Evolutionary conservation across 2,888 invertebrate species (phyloP).

Genomic region (Tenthredo amoena): DNA sequence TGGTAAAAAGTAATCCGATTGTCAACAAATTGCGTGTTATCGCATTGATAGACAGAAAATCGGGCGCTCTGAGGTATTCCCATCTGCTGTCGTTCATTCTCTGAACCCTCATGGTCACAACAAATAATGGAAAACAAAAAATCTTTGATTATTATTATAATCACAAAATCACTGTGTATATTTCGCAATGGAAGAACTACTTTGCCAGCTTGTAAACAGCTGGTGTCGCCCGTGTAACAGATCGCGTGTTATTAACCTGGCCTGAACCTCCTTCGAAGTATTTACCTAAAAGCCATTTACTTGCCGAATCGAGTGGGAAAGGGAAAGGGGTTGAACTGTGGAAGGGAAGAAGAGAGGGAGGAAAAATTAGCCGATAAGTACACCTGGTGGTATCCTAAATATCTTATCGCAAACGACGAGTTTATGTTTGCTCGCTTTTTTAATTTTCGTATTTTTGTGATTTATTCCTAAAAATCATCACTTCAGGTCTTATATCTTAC

Average conservation of each 20-base stretch:
- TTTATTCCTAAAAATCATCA: no score
- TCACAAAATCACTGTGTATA: neutral
- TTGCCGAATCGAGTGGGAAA: constrained; percentile 2
- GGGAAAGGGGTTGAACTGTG: constrained; percentile 27
- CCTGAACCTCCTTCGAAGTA: constrained; percentile 20
- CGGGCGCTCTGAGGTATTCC: neutral
- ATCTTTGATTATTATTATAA: no score
- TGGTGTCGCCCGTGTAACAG: constrained; percentile 28
- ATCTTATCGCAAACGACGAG: no score
- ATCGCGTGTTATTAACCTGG: constrained; percentile 22
- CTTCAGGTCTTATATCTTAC: no score
- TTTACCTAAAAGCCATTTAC: constrained; percentile 3
- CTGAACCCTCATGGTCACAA: neutral
- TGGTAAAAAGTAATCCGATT: constrained; percentile 28
- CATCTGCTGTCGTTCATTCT: neutral
- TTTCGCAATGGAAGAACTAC: neutral
- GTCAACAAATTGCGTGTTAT: neutral
- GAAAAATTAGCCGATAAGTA: neutral
- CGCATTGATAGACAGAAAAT: neutral
- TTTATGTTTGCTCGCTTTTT: no score
- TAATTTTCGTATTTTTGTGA: no score
- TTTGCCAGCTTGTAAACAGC: neutral
- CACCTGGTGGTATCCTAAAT: neutral
- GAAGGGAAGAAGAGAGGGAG: neutral
- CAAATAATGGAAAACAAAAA: no score